These are phyloP conservation scores for Drosophila melanogaster DNA, from an alignment of 1,140 invertebrate genomes.

Conservation along the genomic window Release_6_plus_ISO1_MT NC_004354.4:5667501-5668000, in stretches of 20 bases:
- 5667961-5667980: constrained; percentile 79
- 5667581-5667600: constrained; percentile 98
- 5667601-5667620: constrained; percentile 83
- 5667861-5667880: constrained; percentile 26
- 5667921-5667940: constrained; percentile 78
- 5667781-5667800: constrained; percentile 12
- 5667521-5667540: constrained; percentile 90
- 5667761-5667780: constrained; percentile 5
- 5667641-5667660: constrained; percentile 85
- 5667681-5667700: constrained; percentile 83
- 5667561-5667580: constrained; percentile 97
- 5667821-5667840: constrained; percentile 18
- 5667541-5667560: constrained; percentile 98
- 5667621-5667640: constrained; percentile 86
- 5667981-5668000: constrained; percentile 84
- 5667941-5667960: constrained; percentile 49
- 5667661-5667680: constrained; percentile 83
- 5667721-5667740: constrained; percentile 17
- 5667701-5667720: constrained; percentile 80
- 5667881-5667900: constrained; percentile 33
- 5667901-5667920: constrained; percentile 47
- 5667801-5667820: constrained; percentile 49
- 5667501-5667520: constrained; percentile 84
- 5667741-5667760: background rate
- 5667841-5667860: background rate